Base-by-base conservation (phyloP, 2,888 invertebrate genomes). In the Bugulina stolonifera region DNA sequence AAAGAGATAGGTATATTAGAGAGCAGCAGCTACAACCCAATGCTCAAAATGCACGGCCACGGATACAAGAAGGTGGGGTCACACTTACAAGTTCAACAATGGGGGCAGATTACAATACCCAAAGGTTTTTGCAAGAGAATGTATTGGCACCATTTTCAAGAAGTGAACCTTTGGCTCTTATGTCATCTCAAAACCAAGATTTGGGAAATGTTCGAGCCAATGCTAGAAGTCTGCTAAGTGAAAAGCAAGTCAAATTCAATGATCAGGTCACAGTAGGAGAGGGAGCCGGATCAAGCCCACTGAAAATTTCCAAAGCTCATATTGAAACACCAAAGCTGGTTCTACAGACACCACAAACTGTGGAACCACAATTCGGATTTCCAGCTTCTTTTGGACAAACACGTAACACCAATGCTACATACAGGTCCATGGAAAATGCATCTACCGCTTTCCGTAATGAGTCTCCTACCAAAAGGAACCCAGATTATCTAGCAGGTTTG, bases 41-140 rank as follows among this genome's bases (percentile, higher is more conserved):
- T 1, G 76, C 75, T 5, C 75, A 76, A 10, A 76, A 74, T 27
- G 76, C 80, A 0, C 76, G 79, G 57, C 77, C 77, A n/a, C 77
- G 77, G 70, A 76, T 78, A 3, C 79, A 80, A 74, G 76, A 77
- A 70, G 79, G 80, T 71, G 79, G 77, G 0, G 75, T 76, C 27
- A 76, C 80, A n/a, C 75, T 77, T 25, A 78, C 76, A 54, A 80
- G 81, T 71, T 78, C 78, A 69, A 78, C 77, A 5, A 78, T 79
- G 74, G 82, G 81, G 1, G 79, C 78, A 34, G 76, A 76, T 72
- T 83, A 80, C 75, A 83, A 81, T 76, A 79, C 79, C 2, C 74
- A 75, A 58, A 82, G 80, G 73, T 83, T 81, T 75, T 76, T 83
- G 29, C 83, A 83, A 75, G 81, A 83, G 52, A 76, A 80, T 54